phyloP scores from a whole-genome alignment of 2,888 invertebrate species.

The Hetaerina titia region DNA sequence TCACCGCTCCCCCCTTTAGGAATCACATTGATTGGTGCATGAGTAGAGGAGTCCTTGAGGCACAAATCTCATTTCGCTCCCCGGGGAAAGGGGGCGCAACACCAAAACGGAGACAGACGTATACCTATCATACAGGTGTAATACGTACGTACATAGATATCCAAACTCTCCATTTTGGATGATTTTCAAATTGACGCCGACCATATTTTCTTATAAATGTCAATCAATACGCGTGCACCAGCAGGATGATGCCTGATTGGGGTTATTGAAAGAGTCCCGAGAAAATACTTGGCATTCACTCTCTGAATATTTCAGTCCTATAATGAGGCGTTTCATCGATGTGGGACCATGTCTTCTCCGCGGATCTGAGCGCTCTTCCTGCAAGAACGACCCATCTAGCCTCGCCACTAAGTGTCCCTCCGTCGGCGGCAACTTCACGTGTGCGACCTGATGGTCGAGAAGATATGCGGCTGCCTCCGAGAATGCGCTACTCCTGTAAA shows the following conservation, averaged over 20 bases:
- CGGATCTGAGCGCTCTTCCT: not conserved
- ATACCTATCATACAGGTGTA: too few relatives aligned
- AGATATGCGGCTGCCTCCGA: too few relatives aligned
- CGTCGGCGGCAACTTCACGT: too few relatives aligned
- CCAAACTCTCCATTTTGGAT: not conserved
- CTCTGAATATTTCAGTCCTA: not conserved
- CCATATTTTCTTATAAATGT: not conserved
- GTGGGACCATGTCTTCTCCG: not conserved
- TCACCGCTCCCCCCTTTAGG: not conserved
- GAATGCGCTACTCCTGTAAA: too few relatives aligned
- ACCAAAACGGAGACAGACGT: not conserved
- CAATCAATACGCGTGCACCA: not conserved
- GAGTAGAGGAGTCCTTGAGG: not conserved
- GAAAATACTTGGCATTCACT: not conserved
- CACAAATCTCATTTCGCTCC: slow-evolving; percentile 31
- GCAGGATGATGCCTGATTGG: slow-evolving; percentile 9
- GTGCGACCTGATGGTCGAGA: too few relatives aligned
- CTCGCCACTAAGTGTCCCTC: not conserved
- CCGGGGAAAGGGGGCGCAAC: not conserved
- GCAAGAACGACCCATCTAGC: not conserved
- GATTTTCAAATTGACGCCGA: not conserved
- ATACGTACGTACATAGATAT: too few relatives aligned
- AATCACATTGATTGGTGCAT: slow-evolving; percentile 30
- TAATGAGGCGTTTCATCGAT: slow-evolving; percentile 9
- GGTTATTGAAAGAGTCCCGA: not conserved